phyloP scores from a whole-genome alignment of 2,113 vertebrate species.

The Oreochromis niloticus region DNA sequence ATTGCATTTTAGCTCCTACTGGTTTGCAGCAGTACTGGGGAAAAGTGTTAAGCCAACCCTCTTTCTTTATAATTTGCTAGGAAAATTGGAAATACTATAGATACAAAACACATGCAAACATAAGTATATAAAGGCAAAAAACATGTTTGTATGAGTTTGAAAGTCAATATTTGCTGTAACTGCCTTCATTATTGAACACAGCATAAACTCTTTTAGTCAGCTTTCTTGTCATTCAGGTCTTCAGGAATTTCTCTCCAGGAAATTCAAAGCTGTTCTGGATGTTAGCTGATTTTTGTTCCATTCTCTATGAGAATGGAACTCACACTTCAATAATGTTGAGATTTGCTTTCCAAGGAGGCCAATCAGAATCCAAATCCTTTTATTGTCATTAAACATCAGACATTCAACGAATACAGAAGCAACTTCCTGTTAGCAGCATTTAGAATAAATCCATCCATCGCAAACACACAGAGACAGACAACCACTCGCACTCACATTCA shows the following conservation, averaged over 20 bases:
- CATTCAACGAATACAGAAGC: background rate
- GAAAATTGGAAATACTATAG: background rate
- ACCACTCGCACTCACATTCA: background rate
- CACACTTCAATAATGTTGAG: background rate
- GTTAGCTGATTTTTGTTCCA: background rate
- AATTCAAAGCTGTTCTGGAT: background rate
- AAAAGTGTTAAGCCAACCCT: background rate
- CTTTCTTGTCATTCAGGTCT: background rate
- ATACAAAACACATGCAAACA: background rate
- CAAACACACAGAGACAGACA: background rate
- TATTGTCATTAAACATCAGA: background rate
- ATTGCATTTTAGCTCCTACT: background rate
- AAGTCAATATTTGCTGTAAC: background rate
- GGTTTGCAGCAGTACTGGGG: fast-evolving
- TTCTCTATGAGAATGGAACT: background rate
- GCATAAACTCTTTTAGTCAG: background rate
- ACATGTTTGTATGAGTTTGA: background rate
- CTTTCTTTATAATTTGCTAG: background rate
- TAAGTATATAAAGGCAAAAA: background rate
- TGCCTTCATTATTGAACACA: background rate
- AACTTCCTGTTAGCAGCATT: background rate
- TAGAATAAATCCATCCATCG: background rate
- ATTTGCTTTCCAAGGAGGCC: background rate
- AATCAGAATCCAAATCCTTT: background rate
- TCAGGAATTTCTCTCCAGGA: background rate